Evolutionary conservation across 2,888 invertebrate genomes (phyloP).

Genomic region (Aspidiotus rigidus): DNA sequence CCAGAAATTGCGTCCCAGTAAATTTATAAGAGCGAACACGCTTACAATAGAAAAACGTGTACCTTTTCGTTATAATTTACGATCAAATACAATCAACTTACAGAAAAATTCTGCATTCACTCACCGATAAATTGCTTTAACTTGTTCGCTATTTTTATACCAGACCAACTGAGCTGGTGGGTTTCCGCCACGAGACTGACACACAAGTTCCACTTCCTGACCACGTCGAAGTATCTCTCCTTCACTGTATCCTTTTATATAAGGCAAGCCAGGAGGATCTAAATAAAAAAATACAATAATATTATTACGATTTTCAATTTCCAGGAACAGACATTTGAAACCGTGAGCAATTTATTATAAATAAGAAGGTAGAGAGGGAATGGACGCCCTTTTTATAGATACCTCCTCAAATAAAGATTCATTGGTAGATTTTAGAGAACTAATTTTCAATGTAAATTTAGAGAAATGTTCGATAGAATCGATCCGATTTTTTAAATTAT

Average conservation of each 20-base stretch:
- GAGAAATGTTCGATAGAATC: too few species aligned
- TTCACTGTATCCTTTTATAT: constrained; percentile 84
- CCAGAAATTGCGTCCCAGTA: too few species aligned
- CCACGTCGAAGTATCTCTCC: constrained; percentile 83
- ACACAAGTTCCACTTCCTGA: constrained; percentile 77
- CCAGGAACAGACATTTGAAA: not conserved
- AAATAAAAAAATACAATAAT: too few species aligned
- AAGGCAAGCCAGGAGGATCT: constrained; percentile 89
- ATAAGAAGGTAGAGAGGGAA: not conserved
- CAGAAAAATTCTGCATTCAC: not conserved
- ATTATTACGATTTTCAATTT: not conserved
- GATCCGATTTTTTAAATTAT: too few species aligned
- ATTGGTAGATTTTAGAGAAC: too few species aligned
- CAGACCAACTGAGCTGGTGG: constrained; percentile 91
- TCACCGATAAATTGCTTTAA: constrained; percentile 64
- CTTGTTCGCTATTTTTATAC: constrained; percentile 86
- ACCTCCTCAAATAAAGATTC: too few species aligned
- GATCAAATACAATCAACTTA: not conserved
- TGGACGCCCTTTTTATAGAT: too few species aligned
- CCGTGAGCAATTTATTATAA: not conserved
- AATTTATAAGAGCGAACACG: too few species aligned
- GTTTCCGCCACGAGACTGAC: constrained; percentile 90
- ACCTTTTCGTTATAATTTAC: too few species aligned
- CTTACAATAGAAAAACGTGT: too few species aligned
- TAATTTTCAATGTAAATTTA: too few species aligned